phyloP scores from a whole-genome alignment of 2,888 invertebrate genomes.

The Cerastis rubricosa region DNA sequence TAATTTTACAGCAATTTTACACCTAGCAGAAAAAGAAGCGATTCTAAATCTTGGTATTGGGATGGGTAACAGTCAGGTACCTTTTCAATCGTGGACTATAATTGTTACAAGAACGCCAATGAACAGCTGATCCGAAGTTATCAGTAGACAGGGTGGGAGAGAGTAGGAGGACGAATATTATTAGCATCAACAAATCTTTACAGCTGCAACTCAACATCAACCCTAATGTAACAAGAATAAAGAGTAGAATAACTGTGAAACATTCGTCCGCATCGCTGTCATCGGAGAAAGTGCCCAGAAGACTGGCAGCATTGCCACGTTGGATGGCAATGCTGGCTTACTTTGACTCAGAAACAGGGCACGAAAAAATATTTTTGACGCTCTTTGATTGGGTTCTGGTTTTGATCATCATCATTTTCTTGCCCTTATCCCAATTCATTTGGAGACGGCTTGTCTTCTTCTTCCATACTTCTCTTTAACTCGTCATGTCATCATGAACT shows the following conservation, averaged over 20 bases:
- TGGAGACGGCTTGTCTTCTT: too few relatives aligned
- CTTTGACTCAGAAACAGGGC: not conserved
- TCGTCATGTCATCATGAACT: too few relatives aligned
- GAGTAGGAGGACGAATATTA: not conserved
- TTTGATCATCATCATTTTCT: not conserved
- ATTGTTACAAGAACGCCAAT: not conserved
- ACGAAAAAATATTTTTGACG: not conserved
- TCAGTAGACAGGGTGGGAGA: not conserved
- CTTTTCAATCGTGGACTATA: not conserved
- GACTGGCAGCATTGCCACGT: not conserved
- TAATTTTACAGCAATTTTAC: too few relatives aligned
- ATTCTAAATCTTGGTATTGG: too few relatives aligned
- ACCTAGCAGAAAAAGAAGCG: too few relatives aligned
- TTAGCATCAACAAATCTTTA: not conserved
- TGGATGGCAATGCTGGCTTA: not conserved
- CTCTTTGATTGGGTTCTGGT: not conserved
- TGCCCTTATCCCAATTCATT: too few relatives aligned
- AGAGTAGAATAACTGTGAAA: not conserved
- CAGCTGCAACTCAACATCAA: not conserved
- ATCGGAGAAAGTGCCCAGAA: not conserved
- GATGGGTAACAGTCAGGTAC: not conserved
- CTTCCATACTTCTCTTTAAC: not conserved
- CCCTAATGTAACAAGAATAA: not conserved
- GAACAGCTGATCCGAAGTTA: not conserved
- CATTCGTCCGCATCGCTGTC: not conserved